These are phyloP conservation scores for Bufo bufo DNA, from an alignment of 2,113 vertebrate species.

Conservation along the genomic window DNA sequence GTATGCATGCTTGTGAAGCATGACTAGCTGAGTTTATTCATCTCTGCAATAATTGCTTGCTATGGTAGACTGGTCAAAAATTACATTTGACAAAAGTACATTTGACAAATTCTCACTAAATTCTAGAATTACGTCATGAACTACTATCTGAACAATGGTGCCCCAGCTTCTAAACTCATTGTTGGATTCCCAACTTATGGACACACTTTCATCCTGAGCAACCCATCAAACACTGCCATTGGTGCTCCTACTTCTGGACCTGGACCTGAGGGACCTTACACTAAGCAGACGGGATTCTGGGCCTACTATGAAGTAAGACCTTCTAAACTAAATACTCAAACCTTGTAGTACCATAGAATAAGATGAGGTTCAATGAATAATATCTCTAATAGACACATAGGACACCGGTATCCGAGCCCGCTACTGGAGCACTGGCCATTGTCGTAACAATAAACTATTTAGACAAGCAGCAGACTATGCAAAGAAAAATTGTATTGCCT, in stretches of 20 bases:
- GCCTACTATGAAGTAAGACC: slow-evolving; percentile 79
- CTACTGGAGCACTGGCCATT: no score
- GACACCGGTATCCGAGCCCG: no score
- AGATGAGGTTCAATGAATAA: no score
- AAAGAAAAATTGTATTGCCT: no score
- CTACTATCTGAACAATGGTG: slow-evolving; percentile 78
- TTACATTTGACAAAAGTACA: not conserved
- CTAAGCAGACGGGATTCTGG: slow-evolving; percentile 71
- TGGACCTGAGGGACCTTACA: slow-evolving; percentile 77
- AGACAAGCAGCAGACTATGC: no score
- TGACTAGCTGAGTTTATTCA: no score
- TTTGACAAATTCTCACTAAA: not conserved
- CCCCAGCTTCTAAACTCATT: slow-evolving; percentile 78
- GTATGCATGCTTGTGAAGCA: no score
- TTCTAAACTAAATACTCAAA: not conserved
- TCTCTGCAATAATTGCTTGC: no score
- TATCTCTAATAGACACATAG: no score
- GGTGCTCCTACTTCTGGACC: slow-evolving; percentile 73
- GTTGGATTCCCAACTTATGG: slow-evolving; percentile 82
- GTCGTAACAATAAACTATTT: no score
- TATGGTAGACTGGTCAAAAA: no score
- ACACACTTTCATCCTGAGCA: slow-evolving; percentile 72
- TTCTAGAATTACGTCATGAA: slow-evolving; percentile 78
- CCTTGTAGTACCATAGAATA: no score
- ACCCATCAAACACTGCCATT: slow-evolving; percentile 66